Conservation (phyloP, 2,797 vertebrate genomes). For the Argyrosomus regius region DNA sequence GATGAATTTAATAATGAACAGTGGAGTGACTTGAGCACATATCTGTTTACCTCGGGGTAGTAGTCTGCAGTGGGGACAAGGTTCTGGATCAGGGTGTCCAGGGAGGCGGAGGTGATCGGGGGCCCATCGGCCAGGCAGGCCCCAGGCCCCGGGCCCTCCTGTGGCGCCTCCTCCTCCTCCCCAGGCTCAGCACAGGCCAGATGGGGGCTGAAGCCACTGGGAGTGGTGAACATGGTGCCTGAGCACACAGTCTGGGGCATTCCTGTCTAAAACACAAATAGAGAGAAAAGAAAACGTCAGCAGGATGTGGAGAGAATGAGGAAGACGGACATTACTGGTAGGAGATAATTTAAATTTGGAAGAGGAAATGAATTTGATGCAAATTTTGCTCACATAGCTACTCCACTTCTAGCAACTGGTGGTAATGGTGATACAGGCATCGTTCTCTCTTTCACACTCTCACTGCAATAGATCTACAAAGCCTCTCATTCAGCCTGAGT, state of each 20-base stretch:
- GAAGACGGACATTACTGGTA: slow-evolving; percentile 15
- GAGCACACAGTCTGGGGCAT: slow-evolving; percentile 91
- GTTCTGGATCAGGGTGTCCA: slow-evolving; percentile 93
- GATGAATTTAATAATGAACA: slow-evolving; percentile 28
- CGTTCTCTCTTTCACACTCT: background rate
- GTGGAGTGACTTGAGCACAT: background rate
- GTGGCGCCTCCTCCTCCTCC: slow-evolving; percentile 87
- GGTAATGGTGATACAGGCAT: background rate
- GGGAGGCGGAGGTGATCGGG: slow-evolving; percentile 91
- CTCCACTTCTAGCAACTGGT: background rate
- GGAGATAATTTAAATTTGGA: background rate
- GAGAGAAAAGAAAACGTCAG: slow-evolving; percentile 43
- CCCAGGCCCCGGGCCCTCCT: slow-evolving; percentile 83
- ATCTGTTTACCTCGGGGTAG: slow-evolving; percentile 89
- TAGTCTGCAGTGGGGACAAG: slow-evolving; percentile 93
- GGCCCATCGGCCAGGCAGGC: slow-evolving; percentile 78
- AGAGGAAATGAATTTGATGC: background rate
- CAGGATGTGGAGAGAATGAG: slow-evolving; percentile 30
- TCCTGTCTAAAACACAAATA: slow-evolving; percentile 84
- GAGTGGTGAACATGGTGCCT: slow-evolving; percentile 91
- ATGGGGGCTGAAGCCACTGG: slow-evolving; percentile 89
- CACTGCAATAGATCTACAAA: background rate
- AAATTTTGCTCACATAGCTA: background rate
- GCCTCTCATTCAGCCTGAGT: background rate
- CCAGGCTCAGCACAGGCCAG: slow-evolving; percentile 86